phyloP scores from a whole-genome alignment of 2,113 vertebrate genomes.

The Nothobranchius furzeri region DNA sequence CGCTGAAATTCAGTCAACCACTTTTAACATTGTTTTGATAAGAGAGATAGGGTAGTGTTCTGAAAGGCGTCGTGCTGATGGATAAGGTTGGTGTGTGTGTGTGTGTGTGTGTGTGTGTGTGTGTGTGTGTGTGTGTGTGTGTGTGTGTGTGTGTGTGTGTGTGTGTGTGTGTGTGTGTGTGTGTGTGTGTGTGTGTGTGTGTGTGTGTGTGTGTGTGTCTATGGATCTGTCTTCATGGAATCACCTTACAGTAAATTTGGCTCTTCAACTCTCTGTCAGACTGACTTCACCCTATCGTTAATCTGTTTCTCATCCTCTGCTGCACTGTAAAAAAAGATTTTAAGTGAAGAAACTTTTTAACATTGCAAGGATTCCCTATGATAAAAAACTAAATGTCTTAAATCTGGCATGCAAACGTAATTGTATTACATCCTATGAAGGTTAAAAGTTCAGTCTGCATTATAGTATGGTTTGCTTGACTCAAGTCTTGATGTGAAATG shows the following conservation, averaged over 20 bases:
- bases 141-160: slow-evolving; percentile 38
- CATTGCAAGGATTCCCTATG: no score
- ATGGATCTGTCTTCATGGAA: slow-evolving; percentile 16
- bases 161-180: slow-evolving; percentile 9
- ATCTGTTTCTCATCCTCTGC: slow-evolving; percentile 29
- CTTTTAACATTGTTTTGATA: slow-evolving; percentile 69
- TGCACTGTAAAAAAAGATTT: slow-evolving; percentile 18
- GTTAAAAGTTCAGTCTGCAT: no score
- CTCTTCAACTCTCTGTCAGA: slow-evolving; percentile 32
- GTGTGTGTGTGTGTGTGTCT: slow-evolving; percentile 37
- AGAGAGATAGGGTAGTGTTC: slow-evolving; percentile 59
- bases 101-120: slow-evolving; percentile 24
- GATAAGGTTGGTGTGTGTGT: slow-evolving; percentile 52
- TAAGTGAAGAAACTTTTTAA: no score
- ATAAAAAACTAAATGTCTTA: no score
- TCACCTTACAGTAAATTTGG: slow-evolving; percentile 53
- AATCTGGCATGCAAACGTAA: no score
- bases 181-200: slow-evolving; percentile 1
- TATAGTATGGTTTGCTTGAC: no score
- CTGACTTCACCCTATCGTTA: slow-evolving; percentile 28
- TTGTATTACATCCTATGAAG: no score
- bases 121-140: slow-evolving; percentile 5
- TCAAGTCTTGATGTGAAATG: no score
- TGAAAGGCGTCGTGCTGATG: slow-evolving; percentile 67
- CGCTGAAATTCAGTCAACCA: slow-evolving; percentile 49